Conservation (phyloP, 2,797 vertebrate genomes). For the Phrynocephalus vlangalii region DNA sequence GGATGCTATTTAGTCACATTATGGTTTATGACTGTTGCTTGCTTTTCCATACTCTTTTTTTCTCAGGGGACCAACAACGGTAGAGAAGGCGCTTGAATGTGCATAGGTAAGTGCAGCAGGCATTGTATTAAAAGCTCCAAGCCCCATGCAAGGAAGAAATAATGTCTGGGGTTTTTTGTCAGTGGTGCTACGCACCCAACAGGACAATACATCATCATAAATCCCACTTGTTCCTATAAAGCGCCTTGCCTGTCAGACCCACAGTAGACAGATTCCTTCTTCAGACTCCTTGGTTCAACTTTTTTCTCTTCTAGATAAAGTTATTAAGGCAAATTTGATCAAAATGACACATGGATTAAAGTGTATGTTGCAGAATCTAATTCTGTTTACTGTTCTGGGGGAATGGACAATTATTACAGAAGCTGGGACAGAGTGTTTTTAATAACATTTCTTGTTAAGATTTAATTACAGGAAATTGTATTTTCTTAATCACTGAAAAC, state of each 20-base stretch:
- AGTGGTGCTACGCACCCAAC: neutral
- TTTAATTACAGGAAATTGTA: conserved; percentile 86
- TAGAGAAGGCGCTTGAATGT: neutral
- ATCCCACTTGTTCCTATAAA: neutral
- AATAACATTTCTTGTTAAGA: conserved; percentile 87
- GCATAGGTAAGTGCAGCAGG: neutral
- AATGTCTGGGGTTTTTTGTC: conserved; percentile 15
- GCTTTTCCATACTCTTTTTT: neutral
- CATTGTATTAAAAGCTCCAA: conserved; percentile 13
- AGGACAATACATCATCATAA: conserved; percentile 23
- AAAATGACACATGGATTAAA: conserved; percentile 81
- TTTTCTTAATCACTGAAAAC: conserved; percentile 87
- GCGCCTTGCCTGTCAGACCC: conserved; percentile 25
- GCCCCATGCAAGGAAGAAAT: conserved; percentile 6
- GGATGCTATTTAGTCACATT: conserved; percentile 20
- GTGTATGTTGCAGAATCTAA: conserved; percentile 78
- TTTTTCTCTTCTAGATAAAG: conserved; percentile 73
- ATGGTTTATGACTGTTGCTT: conserved; percentile 9
- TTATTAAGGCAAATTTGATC: conserved; percentile 84
- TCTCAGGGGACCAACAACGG: neutral
- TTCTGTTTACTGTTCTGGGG: conserved; percentile 84
- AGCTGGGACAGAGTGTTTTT: conserved; percentile 82
- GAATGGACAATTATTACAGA: conserved; percentile 83
- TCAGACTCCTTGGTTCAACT: conserved; percentile 59
- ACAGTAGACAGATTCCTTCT: conserved; percentile 12